Percentiles rank a stretch among this genome's conserved stretches.
These are phyloP conservation scores for Sceloporus tristichus DNA, from an alignment of 2,113 vertebrate genomes.

Conservation along the genomic window DNA sequence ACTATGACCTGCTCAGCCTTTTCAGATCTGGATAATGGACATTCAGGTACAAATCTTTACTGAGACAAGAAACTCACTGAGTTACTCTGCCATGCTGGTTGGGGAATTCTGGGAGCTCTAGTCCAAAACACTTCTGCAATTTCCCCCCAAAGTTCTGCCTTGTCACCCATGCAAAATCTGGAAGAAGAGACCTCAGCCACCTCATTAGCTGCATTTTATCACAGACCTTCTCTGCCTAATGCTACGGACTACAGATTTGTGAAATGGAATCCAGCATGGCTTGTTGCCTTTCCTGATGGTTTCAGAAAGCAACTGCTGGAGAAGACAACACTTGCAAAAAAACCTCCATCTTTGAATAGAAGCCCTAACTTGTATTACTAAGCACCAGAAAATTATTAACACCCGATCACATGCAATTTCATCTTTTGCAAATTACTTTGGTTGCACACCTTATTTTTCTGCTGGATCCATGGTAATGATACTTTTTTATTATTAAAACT, in stretches of 20 bases:
- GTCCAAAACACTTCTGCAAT: neutral
- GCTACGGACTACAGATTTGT: too few species aligned
- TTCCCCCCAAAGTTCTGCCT: too few species aligned
- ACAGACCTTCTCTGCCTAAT: neutral
- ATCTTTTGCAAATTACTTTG: neutral
- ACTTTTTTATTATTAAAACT: slow-evolving; percentile 42
- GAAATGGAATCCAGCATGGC: neutral
- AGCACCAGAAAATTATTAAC: slow-evolving; percentile 41
- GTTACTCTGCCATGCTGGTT: neutral
- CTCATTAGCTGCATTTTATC: neutral
- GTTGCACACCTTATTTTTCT: slow-evolving; percentile 36
- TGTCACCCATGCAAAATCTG: neutral
- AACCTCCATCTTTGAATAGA: neutral
- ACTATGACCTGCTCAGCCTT: neutral
- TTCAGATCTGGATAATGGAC: too few species aligned
- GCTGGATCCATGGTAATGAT: slow-evolving; percentile 23
- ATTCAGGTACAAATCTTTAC: too few species aligned
- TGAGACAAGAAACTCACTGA: too few species aligned
- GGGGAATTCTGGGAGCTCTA: neutral
- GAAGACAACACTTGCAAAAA: slow-evolving; percentile 14
- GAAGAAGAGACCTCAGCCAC: neutral
- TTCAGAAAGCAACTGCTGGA: neutral
- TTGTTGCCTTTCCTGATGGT: neutral
- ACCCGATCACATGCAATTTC: neutral
- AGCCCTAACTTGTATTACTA: slow-evolving; percentile 1